Evolutionary conservation across 2,888 invertebrate species (phyloP), one percentile per base, ranked within the genome.

Genomic region (Phytoseiulus persimilis): DNA sequence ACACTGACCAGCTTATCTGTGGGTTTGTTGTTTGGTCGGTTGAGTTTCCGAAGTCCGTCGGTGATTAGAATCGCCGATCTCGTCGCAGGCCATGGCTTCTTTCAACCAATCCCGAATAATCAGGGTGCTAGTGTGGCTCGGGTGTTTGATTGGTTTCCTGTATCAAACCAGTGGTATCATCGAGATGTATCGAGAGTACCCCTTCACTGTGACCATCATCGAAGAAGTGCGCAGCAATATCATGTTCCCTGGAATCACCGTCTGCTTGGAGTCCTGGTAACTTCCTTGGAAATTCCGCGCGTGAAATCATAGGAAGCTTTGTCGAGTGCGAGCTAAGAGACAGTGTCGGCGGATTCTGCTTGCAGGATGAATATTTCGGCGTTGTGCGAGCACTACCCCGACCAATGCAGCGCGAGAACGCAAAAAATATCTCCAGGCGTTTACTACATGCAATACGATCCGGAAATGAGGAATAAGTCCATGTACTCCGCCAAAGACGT

Each of bases 401-500:
- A 87, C 14, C 18, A 45, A 33, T 87, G 87, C 33, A 87, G 31
- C 32, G 28, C 87, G n/a, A 33, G 45, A n/a, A 32, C 87, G 33
- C 87, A 87, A 33, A 87, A 87, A 33, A 87, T 87, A 33, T 87
- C 87, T 32, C 87, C 87, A 9, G 87, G 33, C 39, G 87, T 87
- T 23, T 87, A 87, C 23, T 87, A 87, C 87, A 87, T 87, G 87
- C 87, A 87, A 33, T 87, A 87, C 33, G 87, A 87, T 32, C 87
- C 87, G n/a, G 87, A 87, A 33, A 87, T 87, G 87, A 87, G 87
- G 33, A 87, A 33, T 14, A 33, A 45, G 28, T 87, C 87, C 14
- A 87, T 87, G 87, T 87, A 28, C 87, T 39, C 87, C n/a, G 87
- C 31, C 33, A 87, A 87, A 87, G 87, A 87, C 33, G 31, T 87